phyloP scores from a whole-genome alignment of 2,797 vertebrate species.

The Poeciliopsis presidionis region DNA sequence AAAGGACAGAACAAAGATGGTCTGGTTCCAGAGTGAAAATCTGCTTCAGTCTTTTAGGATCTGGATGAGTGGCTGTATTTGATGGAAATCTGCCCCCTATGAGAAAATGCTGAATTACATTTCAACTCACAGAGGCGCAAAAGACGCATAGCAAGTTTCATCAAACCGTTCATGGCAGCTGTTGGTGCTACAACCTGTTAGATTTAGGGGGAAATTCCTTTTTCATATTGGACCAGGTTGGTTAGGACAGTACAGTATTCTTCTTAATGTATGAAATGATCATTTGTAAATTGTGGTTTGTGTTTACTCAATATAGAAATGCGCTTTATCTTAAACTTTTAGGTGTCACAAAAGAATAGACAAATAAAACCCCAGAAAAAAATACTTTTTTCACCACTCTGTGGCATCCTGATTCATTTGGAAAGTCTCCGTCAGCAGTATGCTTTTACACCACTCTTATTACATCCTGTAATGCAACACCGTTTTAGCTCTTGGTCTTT shows the following conservation, averaged over 20 bases:
- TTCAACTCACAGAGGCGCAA: background rate
- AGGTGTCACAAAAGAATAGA: background rate
- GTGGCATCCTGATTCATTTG: conserved; percentile 52
- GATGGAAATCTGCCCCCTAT: background rate
- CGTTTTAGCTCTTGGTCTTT: conserved; percentile 20
- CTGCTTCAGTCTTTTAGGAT: background rate
- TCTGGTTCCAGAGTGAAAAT: background rate
- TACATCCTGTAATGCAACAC: conserved; percentile 67
- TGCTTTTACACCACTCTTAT: conserved; percentile 54
- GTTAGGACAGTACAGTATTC: background rate
- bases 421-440: conserved; percentile 69
- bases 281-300: background rate
- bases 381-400: background rate
- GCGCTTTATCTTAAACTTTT: background rate
- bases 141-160: background rate
- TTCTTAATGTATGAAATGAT: background rate
- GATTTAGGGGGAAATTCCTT: background rate
- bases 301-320: background rate
- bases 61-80: background rate
- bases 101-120: background rate
- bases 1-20: background rate
- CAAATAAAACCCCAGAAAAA: background rate
- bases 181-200: background rate
- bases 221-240: background rate
- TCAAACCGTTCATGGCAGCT: background rate